A percentile compares a stretch with the other conserved stretches of the same genome.
Evolutionary conservation across 92 coral and sea anemone species (phyloP).

Genomic region (Palythoa heliodiscus): DNA sequence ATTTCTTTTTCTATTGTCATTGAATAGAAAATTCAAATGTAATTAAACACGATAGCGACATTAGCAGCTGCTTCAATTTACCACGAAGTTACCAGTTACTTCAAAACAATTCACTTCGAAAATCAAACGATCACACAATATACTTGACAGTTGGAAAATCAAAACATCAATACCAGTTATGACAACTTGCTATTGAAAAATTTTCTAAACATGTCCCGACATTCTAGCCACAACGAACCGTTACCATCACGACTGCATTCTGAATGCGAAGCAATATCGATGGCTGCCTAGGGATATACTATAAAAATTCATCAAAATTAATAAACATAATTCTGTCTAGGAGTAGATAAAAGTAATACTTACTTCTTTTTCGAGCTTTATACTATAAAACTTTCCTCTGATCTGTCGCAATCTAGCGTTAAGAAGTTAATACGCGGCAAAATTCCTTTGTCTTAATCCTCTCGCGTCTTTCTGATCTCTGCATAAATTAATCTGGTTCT

Average conservation of each 20-base stretch:
- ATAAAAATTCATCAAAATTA: conserved; percentile 1
- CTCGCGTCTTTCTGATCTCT: conserved; percentile 37
- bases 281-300: background rate
- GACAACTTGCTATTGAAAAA: conserved; percentile 9
- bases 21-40: background rate
- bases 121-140: background rate
- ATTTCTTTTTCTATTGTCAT: background rate
- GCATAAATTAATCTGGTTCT: conserved; percentile 3
- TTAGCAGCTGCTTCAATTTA: background rate
- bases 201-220: conserved; percentile 3
- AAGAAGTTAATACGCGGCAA: conserved; percentile 16
- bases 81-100: background rate
- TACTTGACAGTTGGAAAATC: background rate
- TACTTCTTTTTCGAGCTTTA: background rate
- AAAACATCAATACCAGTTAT: conserved; percentile 9
- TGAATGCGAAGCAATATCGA: background rate
- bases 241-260: conserved; percentile 39
- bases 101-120: background rate
- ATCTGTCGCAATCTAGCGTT: conserved; percentile 21
- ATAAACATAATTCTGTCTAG: background rate
- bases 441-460: conserved; percentile 8
- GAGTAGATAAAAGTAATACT: background rate
- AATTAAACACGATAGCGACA: background rate
- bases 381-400: background rate
- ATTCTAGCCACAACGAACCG: conserved; percentile 30